Evolutionary conservation across 2,797 vertebrate genomes (phyloP), one percentile per base, ranked within the genome.

Genomic region (Peromyscus melanophrys): DNA sequence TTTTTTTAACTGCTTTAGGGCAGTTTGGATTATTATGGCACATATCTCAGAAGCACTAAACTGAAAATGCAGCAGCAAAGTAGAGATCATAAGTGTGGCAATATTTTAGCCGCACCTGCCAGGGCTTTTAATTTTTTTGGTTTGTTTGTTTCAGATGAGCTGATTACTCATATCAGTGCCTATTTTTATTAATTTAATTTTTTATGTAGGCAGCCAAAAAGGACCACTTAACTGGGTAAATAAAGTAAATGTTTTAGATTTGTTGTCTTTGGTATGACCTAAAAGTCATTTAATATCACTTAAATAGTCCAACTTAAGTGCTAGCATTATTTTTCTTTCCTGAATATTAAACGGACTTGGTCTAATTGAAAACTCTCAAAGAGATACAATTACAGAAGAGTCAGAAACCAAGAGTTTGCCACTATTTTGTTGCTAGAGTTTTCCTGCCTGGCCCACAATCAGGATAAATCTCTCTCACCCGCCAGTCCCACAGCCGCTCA

Each of bases 61-160:
- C 89, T 89, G 85, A 82, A 89, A 63, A 95, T 97, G 91, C 0
- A 29, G 89, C 34, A 94, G 46, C 25, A 69, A 52, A 85, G 90
- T n/a, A 21, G 31, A 49, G 0, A 86, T 95, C 96, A 95, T 96
- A 73, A 95, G 75, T 82, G 78, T 89, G 93, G 77, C 86, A 97
- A 89, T 92, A 96, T 96, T 98, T 97, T 87, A 97, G 59, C 63
- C 98, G 89, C 96, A 98, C 94, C 95, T 98, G 97, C 83, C 94
- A 84, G 75, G 49, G 95, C 43, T 86, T 52, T 90, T 7, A 43
- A 69, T 7, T 16, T 34, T 69, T 67, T 90, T 52, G 12, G 96
- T 90, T 93, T 97, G 96, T 40, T 57, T 57, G 69, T 5, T 97
- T 69, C 67, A 65, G 25, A 57, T 97, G 96, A 94, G n/a, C 12